Percentiles rank a stretch among this genome's conserved stretches.
Conservation (phyloP, 2,797 vertebrate genomes). For the Artibeus jamaicensis region DNA sequence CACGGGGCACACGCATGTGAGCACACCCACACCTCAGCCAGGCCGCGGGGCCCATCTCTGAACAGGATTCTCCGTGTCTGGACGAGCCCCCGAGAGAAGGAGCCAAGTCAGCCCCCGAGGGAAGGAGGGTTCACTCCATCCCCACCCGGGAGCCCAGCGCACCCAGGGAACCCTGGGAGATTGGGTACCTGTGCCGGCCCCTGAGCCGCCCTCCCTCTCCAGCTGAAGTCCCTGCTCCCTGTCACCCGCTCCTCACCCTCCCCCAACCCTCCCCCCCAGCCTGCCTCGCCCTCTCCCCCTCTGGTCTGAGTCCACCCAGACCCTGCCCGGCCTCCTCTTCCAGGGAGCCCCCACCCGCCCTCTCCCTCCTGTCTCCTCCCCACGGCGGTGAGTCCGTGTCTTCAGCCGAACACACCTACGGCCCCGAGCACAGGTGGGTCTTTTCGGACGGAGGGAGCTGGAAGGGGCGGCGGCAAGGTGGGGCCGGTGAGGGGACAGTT, state of each 20-base stretch:
- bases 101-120: not conserved
- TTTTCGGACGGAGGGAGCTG: not conserved
- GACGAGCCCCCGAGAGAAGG: accelerated
- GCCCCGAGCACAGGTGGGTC: not conserved
- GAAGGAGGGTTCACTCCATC: not conserved
- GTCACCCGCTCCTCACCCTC: accelerated
- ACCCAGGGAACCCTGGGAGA: not conserved
- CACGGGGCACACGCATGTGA: accelerated
- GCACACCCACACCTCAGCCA: accelerated
- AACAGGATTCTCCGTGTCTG: no score
- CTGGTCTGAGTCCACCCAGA: not conserved
- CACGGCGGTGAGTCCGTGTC: not conserved
- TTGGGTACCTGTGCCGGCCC: accelerated
- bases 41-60: accelerated
- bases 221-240: not conserved
- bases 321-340: not conserved
- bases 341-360: not conserved
- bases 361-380: not conserved
- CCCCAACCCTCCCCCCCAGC: not conserved
- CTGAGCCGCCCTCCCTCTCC: not conserved
- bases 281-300: not conserved
- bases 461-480: not conserved
- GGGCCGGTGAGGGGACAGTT: not conserved
- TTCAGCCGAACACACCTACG: not conserved
- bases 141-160: not conserved